Percentiles rank a stretch among this genome's conserved stretches.
Evolutionary conservation across 2,113 vertebrate species (phyloP).

Genomic region (Grantiella picta): DNA sequence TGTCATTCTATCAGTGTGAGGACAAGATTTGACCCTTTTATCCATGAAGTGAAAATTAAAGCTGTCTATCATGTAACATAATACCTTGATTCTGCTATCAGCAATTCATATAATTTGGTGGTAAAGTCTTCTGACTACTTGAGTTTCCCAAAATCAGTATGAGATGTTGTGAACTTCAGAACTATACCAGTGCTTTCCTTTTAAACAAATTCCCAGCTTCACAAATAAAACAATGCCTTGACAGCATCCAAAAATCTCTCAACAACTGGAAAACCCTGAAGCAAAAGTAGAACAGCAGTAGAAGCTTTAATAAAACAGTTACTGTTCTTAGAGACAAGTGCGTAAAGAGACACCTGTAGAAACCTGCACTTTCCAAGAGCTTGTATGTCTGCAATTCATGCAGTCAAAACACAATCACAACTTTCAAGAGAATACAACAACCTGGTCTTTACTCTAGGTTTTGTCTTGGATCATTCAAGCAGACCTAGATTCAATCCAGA

Average conservation of each 20-base stretch:
- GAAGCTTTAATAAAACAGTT: background rate
- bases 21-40: background rate
- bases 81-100: background rate
- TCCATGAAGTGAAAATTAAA: conserved; percentile 13
- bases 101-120: background rate
- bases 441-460: background rate
- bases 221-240: background rate
- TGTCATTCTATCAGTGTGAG: background rate
- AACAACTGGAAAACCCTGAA: background rate
- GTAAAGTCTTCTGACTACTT: background rate
- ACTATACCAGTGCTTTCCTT: background rate
- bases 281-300: background rate
- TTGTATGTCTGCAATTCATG: background rate
- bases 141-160: background rate
- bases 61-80: background rate
- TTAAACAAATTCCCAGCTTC: background rate
- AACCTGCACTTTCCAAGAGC: background rate
- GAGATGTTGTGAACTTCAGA: background rate
- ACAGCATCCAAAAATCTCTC: background rate
- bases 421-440: background rate
- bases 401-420: background rate
- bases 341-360: background rate
- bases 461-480: background rate
- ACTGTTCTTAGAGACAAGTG: background rate
- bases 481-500: background rate